Evolutionary conservation across 2,888 invertebrate genomes (phyloP).

Genomic region (Drosophila multiciliata): DNA sequence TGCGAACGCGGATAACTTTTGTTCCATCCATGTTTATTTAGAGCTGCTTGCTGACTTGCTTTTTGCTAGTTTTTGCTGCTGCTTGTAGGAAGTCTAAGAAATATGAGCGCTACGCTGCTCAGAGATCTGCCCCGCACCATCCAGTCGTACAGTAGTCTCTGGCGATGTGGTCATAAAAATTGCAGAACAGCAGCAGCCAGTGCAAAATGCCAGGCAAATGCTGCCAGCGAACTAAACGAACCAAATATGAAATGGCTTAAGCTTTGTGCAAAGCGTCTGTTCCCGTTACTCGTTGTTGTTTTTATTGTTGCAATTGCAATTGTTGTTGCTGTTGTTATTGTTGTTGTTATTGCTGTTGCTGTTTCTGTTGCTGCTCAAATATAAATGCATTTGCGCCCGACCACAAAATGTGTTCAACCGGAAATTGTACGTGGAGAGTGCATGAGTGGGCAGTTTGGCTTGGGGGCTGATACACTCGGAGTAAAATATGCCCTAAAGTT

Average conservation of each 20-base stretch:
- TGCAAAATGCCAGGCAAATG: conserved; percentile 68
- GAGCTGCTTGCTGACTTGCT: conserved; percentile 27
- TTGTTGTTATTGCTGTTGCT: conserved; percentile 35
- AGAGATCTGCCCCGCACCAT: not conserved
- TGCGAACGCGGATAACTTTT: conserved; percentile 28
- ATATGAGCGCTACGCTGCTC: conserved; percentile 66
- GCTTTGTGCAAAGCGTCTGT: conserved; percentile 67
- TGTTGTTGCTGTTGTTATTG: conserved; percentile 32
- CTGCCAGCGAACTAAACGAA: conserved; percentile 68
- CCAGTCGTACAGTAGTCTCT: not conserved
- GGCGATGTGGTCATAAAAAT: conserved; percentile 56
- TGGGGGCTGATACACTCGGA: conserved; percentile 19
- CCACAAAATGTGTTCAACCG: conserved; percentile 83
- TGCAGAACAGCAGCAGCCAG: conserved; percentile 39
- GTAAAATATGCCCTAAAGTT: not conserved
- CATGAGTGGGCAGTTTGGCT: conserved; percentile 60
- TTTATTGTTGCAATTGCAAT: conserved; percentile 30
- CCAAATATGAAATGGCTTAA: conserved; percentile 81
- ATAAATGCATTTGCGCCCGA: conserved; percentile 80
- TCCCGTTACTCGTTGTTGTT: conserved; percentile 34
- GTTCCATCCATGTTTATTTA: conserved; percentile 57
- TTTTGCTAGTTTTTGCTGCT: conserved; percentile 68
- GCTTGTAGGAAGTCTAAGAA: conserved; percentile 63
- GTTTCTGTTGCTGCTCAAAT: conserved; percentile 67
- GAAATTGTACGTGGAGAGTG: conserved; percentile 81